Conservation (phyloP, 2,113 vertebrate species). For the Andinoacara biseriatus region DNA sequence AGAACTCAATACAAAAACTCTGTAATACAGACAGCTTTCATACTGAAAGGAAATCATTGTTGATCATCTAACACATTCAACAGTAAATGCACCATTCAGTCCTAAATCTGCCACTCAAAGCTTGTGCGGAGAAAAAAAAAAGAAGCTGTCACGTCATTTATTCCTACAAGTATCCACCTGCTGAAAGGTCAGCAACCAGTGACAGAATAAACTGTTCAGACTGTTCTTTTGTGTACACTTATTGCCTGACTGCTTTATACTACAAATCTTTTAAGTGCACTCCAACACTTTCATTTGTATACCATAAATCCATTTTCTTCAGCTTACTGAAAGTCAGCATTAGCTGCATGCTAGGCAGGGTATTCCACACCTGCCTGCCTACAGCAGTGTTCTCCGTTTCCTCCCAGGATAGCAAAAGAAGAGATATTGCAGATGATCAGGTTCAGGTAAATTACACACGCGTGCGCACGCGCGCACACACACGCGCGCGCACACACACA, state of each 20-base stretch:
- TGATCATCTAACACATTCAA: slow-evolving; percentile 2
- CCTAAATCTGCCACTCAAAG: background rate
- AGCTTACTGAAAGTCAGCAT: background rate
- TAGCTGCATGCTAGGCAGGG: background rate
- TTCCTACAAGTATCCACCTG: slow-evolving; percentile 11
- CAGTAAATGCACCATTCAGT: slow-evolving; percentile 3
- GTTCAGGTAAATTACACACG: too few species aligned
- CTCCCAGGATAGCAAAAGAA: background rate
- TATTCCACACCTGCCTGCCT: background rate
- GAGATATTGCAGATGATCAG: background rate
- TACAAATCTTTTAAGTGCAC: background rate
- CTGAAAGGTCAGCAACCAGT: background rate
- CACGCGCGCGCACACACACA: too few species aligned
- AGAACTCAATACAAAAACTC: background rate
- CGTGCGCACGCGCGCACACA: too few species aligned
- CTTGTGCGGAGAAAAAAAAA: background rate
- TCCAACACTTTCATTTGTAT: background rate
- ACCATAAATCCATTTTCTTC: background rate
- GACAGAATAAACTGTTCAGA: slow-evolving; percentile 1
- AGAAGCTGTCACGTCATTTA: background rate
- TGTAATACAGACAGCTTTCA: background rate
- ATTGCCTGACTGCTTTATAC: background rate
- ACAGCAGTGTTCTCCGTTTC: background rate
- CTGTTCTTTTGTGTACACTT: background rate
- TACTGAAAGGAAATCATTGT: slow-evolving; percentile 9